These are phyloP conservation scores for Catharus minimus DNA, from an alignment of 2,113 vertebrate genomes.

Conservation along the genomic window DNA sequence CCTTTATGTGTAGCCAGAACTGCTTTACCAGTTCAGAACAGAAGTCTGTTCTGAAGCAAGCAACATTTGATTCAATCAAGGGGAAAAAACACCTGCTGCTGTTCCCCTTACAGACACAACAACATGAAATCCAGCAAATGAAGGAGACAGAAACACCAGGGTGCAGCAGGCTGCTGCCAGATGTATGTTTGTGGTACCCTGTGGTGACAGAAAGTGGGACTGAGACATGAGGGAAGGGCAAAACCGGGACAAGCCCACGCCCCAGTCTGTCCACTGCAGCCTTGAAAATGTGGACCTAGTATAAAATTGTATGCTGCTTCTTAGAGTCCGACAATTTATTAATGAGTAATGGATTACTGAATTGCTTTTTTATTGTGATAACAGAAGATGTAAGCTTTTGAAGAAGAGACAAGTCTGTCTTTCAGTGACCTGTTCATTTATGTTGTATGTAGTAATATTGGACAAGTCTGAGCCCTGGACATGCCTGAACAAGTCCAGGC, in stretches of 20 bases:
- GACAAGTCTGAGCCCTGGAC: too few species aligned
- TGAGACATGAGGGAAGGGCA: neutral
- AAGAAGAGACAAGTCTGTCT: neutral
- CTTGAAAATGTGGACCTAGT: neutral
- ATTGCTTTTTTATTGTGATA: neutral
- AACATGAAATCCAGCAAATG: neutral
- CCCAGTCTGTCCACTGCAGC: neutral
- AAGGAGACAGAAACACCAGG: neutral
- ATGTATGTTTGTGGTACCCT: rapidly evolving
- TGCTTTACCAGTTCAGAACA: neutral
- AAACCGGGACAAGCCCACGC: neutral
- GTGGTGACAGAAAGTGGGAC: neutral
- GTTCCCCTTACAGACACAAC: neutral
- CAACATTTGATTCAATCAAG: neutral
- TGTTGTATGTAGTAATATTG: neutral
- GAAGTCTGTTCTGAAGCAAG: neutral
- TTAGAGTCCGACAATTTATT: neutral
- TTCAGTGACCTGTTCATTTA: neutral
- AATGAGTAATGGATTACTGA: neutral
- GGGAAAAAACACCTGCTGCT: neutral
- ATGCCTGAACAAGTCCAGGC: too few species aligned
- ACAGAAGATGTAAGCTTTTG: neutral
- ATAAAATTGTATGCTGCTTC: neutral
- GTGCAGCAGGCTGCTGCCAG: neutral
- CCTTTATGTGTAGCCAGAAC: neutral